Conservation (phyloP, 2,888 invertebrate species). For the Drosophila melanosoma region DNA sequence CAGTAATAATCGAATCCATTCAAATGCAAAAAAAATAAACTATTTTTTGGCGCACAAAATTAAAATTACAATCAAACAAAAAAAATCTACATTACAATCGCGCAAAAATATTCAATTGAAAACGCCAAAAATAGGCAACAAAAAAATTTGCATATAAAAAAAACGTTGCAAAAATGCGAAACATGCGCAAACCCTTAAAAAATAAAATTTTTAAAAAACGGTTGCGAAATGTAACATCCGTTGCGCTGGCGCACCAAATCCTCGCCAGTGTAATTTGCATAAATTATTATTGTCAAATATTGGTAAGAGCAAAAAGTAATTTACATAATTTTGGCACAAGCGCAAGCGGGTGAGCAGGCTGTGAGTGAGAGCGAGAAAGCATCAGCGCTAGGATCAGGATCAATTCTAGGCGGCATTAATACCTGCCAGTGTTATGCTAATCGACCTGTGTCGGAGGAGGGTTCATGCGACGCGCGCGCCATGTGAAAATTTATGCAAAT, state of each 20-base stretch:
- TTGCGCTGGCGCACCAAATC: constrained; percentile 53
- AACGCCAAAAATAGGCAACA: constrained; percentile 61
- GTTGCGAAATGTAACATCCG: constrained; percentile 69
- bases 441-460: constrained; percentile 80
- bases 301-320: constrained; percentile 56
- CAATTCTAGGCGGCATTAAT: constrained; percentile 32
- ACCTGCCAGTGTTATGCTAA: constrained; percentile 82
- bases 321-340: constrained; percentile 81
- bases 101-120: constrained; percentile 72
- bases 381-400: constrained; percentile 5
- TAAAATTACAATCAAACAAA: constrained; percentile 68
- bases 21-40: constrained; percentile 74
- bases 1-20: constrained; percentile 56
- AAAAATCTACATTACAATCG: constrained; percentile 83
- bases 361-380: constrained; percentile 28
- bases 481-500: constrained; percentile 77
- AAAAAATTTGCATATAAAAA: constrained; percentile 74
- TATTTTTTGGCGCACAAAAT: constrained; percentile 64
- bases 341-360: constrained; percentile 8
- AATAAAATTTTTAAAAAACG: constrained; percentile 9
- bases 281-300: constrained; percentile 76
- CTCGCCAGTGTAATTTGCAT: constrained; percentile 72
- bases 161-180: constrained; percentile 59
- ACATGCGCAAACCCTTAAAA: constrained; percentile 63
- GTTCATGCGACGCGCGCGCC: constrained; percentile 71